phyloP scores from a whole-genome alignment of 2,797 vertebrate genomes.

The Bradypus variegatus region DNA sequence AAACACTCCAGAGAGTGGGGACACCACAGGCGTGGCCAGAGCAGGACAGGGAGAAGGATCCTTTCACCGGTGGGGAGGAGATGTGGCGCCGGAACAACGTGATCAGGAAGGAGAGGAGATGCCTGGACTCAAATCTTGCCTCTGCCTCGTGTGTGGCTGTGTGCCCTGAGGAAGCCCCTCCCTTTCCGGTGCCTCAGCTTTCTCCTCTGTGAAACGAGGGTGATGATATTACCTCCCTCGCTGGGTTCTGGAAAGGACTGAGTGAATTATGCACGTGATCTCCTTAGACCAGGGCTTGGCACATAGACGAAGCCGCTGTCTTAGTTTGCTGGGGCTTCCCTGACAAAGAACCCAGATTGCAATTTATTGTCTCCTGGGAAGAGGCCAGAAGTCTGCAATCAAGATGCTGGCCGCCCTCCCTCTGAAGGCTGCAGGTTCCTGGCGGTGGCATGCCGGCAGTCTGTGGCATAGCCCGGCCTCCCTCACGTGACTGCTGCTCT shows the following conservation, averaged over 20 bases:
- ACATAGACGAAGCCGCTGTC: not conserved
- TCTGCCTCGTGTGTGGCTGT: not conserved
- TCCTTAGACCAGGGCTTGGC: not conserved
- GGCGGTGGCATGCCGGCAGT: no score
- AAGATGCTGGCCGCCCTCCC: no score
- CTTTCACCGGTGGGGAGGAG: not conserved
- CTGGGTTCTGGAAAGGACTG: not conserved
- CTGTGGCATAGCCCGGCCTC: no score
- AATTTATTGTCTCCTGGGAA: no score
- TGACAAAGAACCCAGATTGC: no score
- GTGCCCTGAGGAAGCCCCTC: not conserved
- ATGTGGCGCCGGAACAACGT: not conserved
- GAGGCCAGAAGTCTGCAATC: no score
- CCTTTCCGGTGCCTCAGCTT: not conserved
- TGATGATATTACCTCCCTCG: accelerated
- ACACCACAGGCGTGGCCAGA: not conserved
- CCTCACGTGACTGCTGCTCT: no score
- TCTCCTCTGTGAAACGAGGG: not conserved
- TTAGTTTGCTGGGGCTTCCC: no score
- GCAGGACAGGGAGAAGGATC: not conserved
- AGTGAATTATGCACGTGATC: not conserved
- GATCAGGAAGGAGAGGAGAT: not conserved
- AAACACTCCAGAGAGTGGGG: accelerated
- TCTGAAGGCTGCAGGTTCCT: no score
- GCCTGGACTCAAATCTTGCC: not conserved